Conservation (phyloP, 2,797 vertebrate species). For the Dendrocincla fuliginosa region DNA sequence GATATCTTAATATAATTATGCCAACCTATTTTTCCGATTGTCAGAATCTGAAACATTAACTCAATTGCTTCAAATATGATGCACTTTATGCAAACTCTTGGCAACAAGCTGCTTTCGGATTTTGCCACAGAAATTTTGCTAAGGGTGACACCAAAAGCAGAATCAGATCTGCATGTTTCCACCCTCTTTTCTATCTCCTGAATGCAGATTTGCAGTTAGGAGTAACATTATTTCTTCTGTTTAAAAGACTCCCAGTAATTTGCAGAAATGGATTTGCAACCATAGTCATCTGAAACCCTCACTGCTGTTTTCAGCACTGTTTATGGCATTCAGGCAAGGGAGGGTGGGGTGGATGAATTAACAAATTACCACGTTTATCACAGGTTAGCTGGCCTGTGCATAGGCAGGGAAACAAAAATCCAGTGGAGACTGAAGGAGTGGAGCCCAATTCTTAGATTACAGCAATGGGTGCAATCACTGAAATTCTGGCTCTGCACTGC, state of each 20-base stretch:
- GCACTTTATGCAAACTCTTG: not conserved
- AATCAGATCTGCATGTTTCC: not conserved
- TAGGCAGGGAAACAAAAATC: not conserved
- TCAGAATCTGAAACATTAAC: constrained; percentile 31
- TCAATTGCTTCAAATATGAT: constrained; percentile 9
- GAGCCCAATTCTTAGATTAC: not conserved
- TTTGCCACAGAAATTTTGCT: not conserved
- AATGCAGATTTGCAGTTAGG: not conserved
- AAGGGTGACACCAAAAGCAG: not conserved
- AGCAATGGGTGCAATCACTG: rapidly evolving
- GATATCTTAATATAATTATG: constrained; percentile 66
- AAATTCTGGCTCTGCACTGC: not conserved
- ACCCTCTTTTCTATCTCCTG: not conserved
- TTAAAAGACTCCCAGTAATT: not conserved
- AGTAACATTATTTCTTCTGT: not conserved
- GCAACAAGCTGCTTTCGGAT: not conserved
- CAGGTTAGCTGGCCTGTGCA: not conserved
- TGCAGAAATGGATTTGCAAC: not conserved
- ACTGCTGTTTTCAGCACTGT: not conserved
- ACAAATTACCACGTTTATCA: not conserved
- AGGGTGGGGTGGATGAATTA: not conserved
- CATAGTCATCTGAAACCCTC: not conserved
- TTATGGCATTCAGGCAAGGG: not conserved
- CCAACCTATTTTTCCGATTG: constrained; percentile 33
- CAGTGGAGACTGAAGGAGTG: not conserved